Evolutionary conservation across 1,140 invertebrate species (phyloP).

Genomic region (Acromyrmex heyeri): DNA sequence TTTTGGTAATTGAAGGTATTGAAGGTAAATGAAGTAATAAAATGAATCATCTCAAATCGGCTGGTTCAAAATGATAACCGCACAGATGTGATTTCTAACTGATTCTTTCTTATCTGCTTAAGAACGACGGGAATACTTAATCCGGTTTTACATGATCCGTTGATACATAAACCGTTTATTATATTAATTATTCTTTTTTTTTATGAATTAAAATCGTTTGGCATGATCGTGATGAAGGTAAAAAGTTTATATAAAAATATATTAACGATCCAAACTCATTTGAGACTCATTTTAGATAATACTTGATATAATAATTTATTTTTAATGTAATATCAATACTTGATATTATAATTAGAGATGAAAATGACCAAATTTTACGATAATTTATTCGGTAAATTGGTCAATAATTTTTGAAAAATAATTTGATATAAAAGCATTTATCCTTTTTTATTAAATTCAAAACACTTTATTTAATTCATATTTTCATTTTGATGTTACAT

Average conservation of each 20-base stretch:
- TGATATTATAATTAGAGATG: no score
- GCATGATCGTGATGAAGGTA: neutral
- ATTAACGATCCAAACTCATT: neutral
- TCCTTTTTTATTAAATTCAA: no score
- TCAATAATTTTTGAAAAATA: no score
- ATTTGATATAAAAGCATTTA: no score
- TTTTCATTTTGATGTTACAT: no score
- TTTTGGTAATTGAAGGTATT: neutral
- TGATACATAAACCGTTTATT: slow-evolving; percentile 18
- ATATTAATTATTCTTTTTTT: slow-evolving; percentile 47
- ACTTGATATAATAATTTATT: neutral
- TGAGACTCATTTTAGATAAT: neutral
- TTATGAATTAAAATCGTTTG: slow-evolving; percentile 11
- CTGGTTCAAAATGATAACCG: neutral
- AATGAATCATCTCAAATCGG: neutral
- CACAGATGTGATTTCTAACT: neutral
- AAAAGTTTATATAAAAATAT: slow-evolving; percentile 20
- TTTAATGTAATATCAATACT: no score
- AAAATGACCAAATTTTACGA: no score
- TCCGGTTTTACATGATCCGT: slow-evolving; percentile 41
- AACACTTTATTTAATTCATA: no score
- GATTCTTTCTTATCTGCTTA: slow-evolving; percentile 2
- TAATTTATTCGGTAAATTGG: no score
- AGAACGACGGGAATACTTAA: slow-evolving; percentile 4
- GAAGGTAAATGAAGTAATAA: neutral